phyloP scores from a whole-genome alignment of 2,113 vertebrate genomes.

The Ia io region DNA sequence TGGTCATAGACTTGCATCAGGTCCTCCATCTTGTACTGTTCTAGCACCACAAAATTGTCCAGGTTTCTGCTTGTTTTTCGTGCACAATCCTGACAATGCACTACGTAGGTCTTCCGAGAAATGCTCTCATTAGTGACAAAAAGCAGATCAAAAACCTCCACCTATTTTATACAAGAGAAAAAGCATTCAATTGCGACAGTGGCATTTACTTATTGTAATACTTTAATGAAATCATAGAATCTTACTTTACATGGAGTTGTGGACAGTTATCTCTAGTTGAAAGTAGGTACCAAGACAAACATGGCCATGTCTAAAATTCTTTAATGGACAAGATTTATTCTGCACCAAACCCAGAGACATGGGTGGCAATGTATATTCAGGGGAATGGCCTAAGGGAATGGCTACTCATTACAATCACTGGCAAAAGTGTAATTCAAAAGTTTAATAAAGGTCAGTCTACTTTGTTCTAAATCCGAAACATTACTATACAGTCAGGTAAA shows the following conservation, averaged over 20 bases:
- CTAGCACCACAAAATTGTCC: slow-evolving; percentile 98
- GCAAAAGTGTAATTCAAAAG: slow-evolving; percentile 24
- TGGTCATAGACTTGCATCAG: slow-evolving; percentile 98
- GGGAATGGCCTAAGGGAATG: background rate
- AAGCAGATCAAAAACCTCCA: slow-evolving; percentile 98
- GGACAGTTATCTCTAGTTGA: slow-evolving; percentile 40
- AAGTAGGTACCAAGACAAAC: background rate
- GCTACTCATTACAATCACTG: background rate
- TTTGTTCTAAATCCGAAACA: slow-evolving; percentile 46
- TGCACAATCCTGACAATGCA: slow-evolving; percentile 99
- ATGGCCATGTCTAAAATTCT: background rate
- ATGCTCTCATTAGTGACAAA: slow-evolving; percentile 98
- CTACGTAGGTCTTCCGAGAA: slow-evolving; percentile 92
- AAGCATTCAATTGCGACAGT: slow-evolving; percentile 30
- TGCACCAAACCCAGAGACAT: slow-evolving; percentile 19
- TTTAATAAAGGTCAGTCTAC: slow-evolving; percentile 8
- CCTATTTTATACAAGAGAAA: slow-evolving; percentile 82
- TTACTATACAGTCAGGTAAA: background rate
- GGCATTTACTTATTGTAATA: slow-evolving; percentile 11
- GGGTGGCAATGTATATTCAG: background rate
- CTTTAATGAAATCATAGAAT: slow-evolving; percentile 26
- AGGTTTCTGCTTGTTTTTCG: slow-evolving; percentile 93
- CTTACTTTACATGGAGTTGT: slow-evolving; percentile 25
- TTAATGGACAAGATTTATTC: background rate
- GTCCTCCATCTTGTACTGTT: slow-evolving; percentile 98